Evolutionary conservation across 1,140 invertebrate genomes (phyloP).

Genomic region (Drosophila varians): DNA sequence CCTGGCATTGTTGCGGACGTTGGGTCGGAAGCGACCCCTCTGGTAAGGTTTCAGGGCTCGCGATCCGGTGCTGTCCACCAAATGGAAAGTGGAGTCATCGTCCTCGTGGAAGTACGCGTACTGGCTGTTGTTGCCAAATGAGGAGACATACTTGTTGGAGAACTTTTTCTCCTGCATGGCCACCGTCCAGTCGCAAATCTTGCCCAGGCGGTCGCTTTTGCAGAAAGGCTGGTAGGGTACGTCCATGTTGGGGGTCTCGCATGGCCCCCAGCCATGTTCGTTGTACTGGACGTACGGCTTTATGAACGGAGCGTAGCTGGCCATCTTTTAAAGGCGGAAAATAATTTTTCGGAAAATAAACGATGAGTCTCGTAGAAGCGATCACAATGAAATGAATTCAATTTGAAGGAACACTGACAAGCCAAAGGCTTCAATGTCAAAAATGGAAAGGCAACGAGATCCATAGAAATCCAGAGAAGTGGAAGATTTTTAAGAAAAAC

Average conservation of each 20-base stretch:
- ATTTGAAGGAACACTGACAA: neutral
- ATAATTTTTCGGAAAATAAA: neutral
- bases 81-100: slow-evolving; percentile 97
- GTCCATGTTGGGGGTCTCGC: slow-evolving; percentile 95
- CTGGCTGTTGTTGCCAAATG: slow-evolving; percentile 96
- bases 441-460: neutral
- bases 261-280: slow-evolving; percentile 95
- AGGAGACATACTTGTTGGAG: slow-evolving; percentile 96
- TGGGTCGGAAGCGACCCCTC: slow-evolving; percentile 91
- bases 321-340: slow-evolving; percentile 15
- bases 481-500: neutral
- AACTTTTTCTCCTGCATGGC: slow-evolving; percentile 95
- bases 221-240: slow-evolving; percentile 99
- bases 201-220: slow-evolving; percentile 97
- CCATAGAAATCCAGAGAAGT: neutral
- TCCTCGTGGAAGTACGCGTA: slow-evolving; percentile 99
- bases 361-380: neutral
- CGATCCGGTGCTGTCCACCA: slow-evolving; percentile 93
- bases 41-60: slow-evolving; percentile 92
- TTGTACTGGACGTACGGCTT: slow-evolving; percentile 79
- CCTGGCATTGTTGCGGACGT: slow-evolving; percentile 88
- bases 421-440: neutral
- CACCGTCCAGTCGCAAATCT: slow-evolving; percentile 99
- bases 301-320: slow-evolving; percentile 55
- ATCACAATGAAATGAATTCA: neutral